phyloP scores from a whole-genome alignment of 2,113 vertebrate genomes.

The Amia ocellicauda region DNA sequence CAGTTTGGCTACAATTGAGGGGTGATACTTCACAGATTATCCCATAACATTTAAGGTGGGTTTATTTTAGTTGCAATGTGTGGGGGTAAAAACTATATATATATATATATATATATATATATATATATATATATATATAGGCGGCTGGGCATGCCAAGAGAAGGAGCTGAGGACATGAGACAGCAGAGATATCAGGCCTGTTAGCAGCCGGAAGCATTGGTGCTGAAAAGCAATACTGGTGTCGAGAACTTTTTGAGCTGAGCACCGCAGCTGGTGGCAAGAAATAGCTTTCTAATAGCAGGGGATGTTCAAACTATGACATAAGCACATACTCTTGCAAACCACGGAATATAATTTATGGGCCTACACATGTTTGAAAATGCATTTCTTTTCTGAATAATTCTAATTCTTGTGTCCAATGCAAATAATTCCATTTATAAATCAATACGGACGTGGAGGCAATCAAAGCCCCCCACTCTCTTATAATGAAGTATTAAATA shows the following conservation, averaged over 20 bases:
- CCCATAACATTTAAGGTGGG: no score
- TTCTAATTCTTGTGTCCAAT: constrained; percentile 1
- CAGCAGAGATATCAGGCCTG: constrained; percentile 59
- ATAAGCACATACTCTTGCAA: constrained; percentile 74
- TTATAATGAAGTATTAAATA: not conserved
- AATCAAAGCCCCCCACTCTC: not conserved
- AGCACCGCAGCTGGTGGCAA: constrained; percentile 86
- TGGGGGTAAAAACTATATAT: no score
- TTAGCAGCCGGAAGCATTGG: constrained; percentile 81
- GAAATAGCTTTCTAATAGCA: constrained; percentile 87
- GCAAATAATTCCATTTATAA: constrained; percentile 4
- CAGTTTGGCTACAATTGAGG: no score
- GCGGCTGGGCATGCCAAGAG: constrained; percentile 42
- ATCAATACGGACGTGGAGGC: not conserved
- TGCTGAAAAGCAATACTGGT: constrained; percentile 88
- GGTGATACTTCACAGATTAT: no score
- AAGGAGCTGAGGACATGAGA: constrained; percentile 54
- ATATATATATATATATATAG: constrained; percentile 44
- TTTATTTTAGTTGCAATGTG: no score
- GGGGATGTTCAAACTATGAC: constrained; percentile 69
- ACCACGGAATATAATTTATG: constrained; percentile 68
- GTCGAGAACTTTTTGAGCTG: constrained; percentile 86
- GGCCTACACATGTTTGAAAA: constrained; percentile 54
- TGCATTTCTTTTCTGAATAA: constrained; percentile 57
- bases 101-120: not conserved